Conservation (phyloP, 2,797 vertebrate genomes). For the Manis javanica region DNA sequence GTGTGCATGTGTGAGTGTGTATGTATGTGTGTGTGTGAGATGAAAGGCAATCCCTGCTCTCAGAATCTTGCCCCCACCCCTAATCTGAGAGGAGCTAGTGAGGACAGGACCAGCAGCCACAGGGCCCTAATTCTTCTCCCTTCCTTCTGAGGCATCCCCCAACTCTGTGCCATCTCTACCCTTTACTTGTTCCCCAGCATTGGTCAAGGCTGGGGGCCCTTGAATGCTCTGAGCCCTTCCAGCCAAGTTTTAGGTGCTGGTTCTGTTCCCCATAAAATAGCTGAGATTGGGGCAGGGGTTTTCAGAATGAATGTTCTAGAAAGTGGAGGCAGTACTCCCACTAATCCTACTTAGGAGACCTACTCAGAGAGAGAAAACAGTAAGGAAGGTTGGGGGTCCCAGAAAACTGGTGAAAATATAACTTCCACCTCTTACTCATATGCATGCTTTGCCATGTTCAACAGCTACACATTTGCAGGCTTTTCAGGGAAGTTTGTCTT, state of each 20-base stretch:
- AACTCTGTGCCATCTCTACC: not conserved
- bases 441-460: not conserved
- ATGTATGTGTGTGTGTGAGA: not conserved
- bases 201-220: not conserved
- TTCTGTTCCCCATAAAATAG: constrained; percentile 6
- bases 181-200: not conserved
- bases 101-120: not conserved
- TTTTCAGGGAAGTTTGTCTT: constrained; percentile 45
- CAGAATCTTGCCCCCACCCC: not conserved
- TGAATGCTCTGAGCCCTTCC: not conserved
- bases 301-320: constrained; percentile 53
- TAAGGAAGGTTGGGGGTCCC: constrained; percentile 7
- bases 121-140: not conserved
- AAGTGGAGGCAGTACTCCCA: not conserved
- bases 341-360: not conserved
- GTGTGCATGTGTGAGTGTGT: not conserved
- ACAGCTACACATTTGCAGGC: not conserved
- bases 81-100: constrained; percentile 26
- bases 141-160: not conserved
- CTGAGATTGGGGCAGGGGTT: constrained; percentile 18
- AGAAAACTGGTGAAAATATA: not conserved
- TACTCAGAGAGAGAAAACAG: not conserved
- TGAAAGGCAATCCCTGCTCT: not conserved
- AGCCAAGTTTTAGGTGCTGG: constrained; percentile 24
- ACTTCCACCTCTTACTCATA: not conserved